phyloP scores from a whole-genome alignment of 23 tunicate species.

The Clavelina lepadiformis region DNA sequence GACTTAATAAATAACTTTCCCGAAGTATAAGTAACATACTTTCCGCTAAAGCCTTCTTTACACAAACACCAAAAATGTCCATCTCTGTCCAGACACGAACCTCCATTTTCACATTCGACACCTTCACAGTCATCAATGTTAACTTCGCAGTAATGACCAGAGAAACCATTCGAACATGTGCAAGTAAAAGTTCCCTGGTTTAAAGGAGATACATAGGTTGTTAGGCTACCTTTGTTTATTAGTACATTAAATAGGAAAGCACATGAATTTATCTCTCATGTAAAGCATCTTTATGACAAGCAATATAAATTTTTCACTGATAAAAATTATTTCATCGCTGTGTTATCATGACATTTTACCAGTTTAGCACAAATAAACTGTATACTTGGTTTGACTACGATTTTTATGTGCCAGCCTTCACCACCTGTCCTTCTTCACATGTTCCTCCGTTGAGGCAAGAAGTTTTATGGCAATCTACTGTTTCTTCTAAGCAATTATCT shows the following conservation, averaged over 20 bases:
- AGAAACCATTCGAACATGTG: slow-evolving; percentile 55
- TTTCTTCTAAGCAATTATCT: slow-evolving; percentile 20
- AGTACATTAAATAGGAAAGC: too few species aligned
- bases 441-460: slow-evolving; percentile 56
- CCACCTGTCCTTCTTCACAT: slow-evolving; percentile 44
- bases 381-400: too few species aligned
- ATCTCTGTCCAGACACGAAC: slow-evolving; percentile 36
- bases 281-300: too few species aligned
- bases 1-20: too few species aligned
- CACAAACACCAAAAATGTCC: slow-evolving; percentile 36
- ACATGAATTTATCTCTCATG: too few species aligned
- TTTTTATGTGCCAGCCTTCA: neutral
- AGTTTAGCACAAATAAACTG: too few species aligned
- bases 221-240: too few species aligned
- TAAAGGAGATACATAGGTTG: neutral
- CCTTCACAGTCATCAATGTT: slow-evolving; percentile 53
- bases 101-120: slow-evolving; percentile 28
- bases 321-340: too few species aligned
- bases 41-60: slow-evolving; percentile 29
- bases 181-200: slow-evolving; percentile 49
- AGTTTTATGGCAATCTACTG: slow-evolving; percentile 9
- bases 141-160: slow-evolving; percentile 55
- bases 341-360: too few species aligned
- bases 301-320: neutral
- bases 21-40: slow-evolving; percentile 14